A percentile compares a stretch with the other conserved stretches of the same genome.
Conservation (phyloP, 2,113 vertebrate genomes). For the Phycodurus eques region DNA sequence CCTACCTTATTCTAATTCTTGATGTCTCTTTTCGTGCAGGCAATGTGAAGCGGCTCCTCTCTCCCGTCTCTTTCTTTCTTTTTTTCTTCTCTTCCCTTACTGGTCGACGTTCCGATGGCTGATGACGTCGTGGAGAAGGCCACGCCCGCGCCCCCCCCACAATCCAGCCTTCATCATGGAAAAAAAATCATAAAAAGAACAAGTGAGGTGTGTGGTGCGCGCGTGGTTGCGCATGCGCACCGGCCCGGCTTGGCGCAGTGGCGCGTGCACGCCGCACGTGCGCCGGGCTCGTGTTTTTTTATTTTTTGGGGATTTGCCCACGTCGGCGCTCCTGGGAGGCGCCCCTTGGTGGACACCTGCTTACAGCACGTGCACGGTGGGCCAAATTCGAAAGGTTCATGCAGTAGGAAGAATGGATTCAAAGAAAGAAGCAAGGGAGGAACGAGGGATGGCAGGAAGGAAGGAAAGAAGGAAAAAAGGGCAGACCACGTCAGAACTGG, state of each 20-base stretch:
- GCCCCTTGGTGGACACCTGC: not conserved
- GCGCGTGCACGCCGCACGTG: not conserved
- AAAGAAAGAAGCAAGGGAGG: not conserved
- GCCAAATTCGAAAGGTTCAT: not conserved
- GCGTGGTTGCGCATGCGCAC: not conserved
- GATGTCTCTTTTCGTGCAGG: not conserved
- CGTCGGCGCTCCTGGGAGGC: not conserved
- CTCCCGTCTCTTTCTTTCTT: not conserved
- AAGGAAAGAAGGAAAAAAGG: not conserved
- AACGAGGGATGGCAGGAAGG: not conserved
- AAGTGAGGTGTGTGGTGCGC: not conserved
- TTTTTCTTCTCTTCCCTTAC: not conserved
- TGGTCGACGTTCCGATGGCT: slow-evolving; percentile 9
- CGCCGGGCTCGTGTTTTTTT: not conserved
- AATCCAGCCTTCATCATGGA: not conserved
- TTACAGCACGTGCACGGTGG: not conserved
- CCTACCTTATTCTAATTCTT: not conserved
- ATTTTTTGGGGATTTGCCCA: not conserved
- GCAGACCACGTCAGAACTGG: no score
- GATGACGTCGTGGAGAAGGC: slow-evolving; percentile 47
- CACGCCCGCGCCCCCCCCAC: slow-evolving; percentile 29
- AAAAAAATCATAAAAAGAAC: not conserved
- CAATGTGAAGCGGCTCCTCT: slow-evolving; percentile 6
- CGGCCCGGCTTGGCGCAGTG: not conserved
- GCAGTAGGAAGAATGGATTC: not conserved